Base-by-base conservation (phyloP, 2,797 vertebrate genomes). In the Xiphophorus birchmanni region DNA sequence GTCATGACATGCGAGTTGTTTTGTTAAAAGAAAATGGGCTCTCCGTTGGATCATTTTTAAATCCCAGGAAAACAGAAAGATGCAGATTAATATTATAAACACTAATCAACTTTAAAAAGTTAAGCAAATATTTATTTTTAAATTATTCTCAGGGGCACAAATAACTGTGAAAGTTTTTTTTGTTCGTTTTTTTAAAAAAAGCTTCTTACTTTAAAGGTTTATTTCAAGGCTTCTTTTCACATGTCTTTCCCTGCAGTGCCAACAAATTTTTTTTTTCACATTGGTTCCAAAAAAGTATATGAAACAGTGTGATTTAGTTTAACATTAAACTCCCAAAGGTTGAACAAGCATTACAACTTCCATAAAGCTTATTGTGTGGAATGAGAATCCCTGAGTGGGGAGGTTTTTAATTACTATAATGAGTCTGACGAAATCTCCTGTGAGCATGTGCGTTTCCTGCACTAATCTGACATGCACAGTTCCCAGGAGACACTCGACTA, bases 401-500 rank as follows among this genome's bases (percentile, higher is more conserved):
- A 80, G 82, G 71, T 75, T 89, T 94, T 92, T 90, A 90, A 93
- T 93, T 89, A 87, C 82, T 82, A 72, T 82, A 92, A 92, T 87
- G 84, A 86, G 72, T 82, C 77, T 89, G 60, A 74, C 76, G 83
- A 86, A 81, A 73, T 88, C 84, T 77, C 87, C 69, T 9, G 74
- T 67, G 82, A 88, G 82, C 82, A 76, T 58, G 86, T 85, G 88
- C 4, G 5, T 77, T 84, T 86, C 65, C 56, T 81, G 76, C 87
- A 32, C 86, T 86, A 84, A 84, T 76, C 83, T 75, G 54, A 54
- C 67, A 69, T 75, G 75, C 21, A 2, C 69, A 71, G 54, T 40
- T 86, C 87, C 87, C 91, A 76, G 69, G 52, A 87, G 90, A 91
- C 79, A 81, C 74, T 72, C 71, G 56, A 88, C 79, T 85, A 77